These are phyloP conservation scores for Tylochromis polylepis DNA, from an alignment of 2,113 vertebrate species.

Conservation along the genomic window DNA sequence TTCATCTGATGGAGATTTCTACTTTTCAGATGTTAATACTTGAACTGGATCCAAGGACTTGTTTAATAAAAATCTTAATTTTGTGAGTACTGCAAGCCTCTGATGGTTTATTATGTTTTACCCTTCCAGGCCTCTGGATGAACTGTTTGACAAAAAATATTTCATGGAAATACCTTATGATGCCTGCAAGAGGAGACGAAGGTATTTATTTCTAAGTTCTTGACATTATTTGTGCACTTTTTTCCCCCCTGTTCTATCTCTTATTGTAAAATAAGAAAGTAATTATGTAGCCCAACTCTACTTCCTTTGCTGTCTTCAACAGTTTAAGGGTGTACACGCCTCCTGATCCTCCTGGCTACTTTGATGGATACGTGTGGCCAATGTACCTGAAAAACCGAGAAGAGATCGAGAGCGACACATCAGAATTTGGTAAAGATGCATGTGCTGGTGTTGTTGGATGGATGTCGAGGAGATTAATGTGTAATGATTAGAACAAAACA, in stretches of 20 bases:
- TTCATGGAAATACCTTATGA: slow-evolving; percentile 89
- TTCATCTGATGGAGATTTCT: background rate
- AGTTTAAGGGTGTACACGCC: slow-evolving; percentile 85
- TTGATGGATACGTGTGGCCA: slow-evolving; percentile 91
- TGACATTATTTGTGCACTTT: background rate
- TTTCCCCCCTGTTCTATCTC: background rate
- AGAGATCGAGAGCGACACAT: slow-evolving; percentile 73
- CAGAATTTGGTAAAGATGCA: slow-evolving; percentile 70
- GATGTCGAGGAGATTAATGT: background rate
- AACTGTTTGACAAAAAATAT: slow-evolving; percentile 83
- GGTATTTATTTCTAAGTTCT: slow-evolving; percentile 12
- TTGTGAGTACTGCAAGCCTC: background rate
- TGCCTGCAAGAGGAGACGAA: slow-evolving; percentile 85
- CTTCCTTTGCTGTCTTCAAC: background rate
- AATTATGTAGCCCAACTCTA: background rate
- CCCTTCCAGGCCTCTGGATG: slow-evolving; percentile 78
- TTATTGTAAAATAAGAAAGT: background rate
- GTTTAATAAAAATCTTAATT: background rate
- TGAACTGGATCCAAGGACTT: no score
- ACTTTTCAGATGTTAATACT: background rate
- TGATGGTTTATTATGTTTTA: background rate
- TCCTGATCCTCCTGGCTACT: slow-evolving; percentile 87
- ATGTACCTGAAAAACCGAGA: slow-evolving; percentile 87
- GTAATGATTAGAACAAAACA: background rate
- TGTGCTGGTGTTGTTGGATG: background rate